These are phyloP conservation scores for Brienomyrus longianalis DNA, from an alignment of 2,113 vertebrate species.

Conservation along the genomic window DNA sequence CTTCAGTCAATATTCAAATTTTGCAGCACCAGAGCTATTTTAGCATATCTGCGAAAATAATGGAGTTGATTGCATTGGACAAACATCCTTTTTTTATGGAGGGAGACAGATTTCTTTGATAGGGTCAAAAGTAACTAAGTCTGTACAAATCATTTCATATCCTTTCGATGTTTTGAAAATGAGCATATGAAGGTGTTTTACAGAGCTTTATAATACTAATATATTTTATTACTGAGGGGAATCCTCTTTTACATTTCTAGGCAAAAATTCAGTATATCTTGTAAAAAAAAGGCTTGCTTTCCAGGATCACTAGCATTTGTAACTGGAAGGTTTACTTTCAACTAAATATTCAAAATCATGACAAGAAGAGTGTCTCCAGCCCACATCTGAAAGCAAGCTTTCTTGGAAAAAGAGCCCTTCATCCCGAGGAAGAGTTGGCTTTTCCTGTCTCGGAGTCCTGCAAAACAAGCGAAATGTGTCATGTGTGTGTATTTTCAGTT, in stretches of 20 bases:
- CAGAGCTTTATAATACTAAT: conserved; percentile 2
- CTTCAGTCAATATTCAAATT: background rate
- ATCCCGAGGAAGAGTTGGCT: conserved; percentile 33
- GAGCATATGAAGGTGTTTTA: background rate
- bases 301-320: conserved; percentile 21
- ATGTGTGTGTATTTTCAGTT: background rate
- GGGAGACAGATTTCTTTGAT: background rate
- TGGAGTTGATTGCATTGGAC: background rate
- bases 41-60: background rate
- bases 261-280: background rate
- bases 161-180: background rate
- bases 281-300: background rate
- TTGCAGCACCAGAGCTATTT: background rate
- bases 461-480: background rate
- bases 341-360: conserved; percentile 41
- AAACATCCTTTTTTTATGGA: background rate
- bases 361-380: conserved; percentile 47
- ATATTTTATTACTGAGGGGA: background rate
- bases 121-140: too few species aligned
- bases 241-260: background rate
- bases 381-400: conserved; percentile 24
- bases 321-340: conserved; percentile 40
- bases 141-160: background rate
- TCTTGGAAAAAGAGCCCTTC: conserved; percentile 38
- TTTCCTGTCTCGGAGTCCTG: conserved; percentile 23